Evolutionary conservation across 2,888 invertebrate species (phyloP).

Genomic region (Sinelater perroti): DNA sequence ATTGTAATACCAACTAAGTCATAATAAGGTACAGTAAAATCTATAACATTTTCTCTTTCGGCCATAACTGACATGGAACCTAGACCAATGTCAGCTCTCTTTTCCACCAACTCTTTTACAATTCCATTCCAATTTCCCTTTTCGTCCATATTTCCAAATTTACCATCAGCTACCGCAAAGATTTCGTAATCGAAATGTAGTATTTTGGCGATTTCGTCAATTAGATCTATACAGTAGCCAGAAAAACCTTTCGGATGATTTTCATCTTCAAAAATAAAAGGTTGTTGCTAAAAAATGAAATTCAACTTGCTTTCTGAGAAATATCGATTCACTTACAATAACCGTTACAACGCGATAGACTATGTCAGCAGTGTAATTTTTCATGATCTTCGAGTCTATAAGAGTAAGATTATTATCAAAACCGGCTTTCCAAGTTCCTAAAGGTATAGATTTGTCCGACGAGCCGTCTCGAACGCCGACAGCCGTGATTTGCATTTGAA

Average conservation of each 20-base stretch:
- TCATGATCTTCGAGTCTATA: constrained; percentile 72
- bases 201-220: constrained; percentile 84
- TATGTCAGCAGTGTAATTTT: constrained; percentile 79
- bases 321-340: constrained; percentile 70
- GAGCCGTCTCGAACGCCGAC: constrained; percentile 78
- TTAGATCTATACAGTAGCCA: constrained; percentile 95
- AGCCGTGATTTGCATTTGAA: constrained; percentile 75
- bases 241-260: constrained; percentile 72
- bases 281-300: constrained; percentile 73
- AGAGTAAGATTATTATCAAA: constrained; percentile 73
- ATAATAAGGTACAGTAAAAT: constrained; percentile 98
- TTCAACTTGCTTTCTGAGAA: background rate
- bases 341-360: constrained; percentile 89
- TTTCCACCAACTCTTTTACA: constrained; percentile 70
- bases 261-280: constrained; percentile 80
- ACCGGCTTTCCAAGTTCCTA: constrained; percentile 84
- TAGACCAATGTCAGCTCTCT: constrained; percentile 91
- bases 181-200: constrained; percentile 93
- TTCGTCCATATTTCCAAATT: constrained; percentile 90
- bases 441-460: constrained; percentile 72
- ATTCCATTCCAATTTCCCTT: constrained; percentile 74
- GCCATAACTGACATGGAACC: constrained; percentile 97
- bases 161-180: constrained; percentile 78
- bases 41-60: constrained; percentile 94
- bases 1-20: constrained; percentile 97